Conservation (phyloP, 2,797 vertebrate species). For the Smutsia gigantea region DNA sequence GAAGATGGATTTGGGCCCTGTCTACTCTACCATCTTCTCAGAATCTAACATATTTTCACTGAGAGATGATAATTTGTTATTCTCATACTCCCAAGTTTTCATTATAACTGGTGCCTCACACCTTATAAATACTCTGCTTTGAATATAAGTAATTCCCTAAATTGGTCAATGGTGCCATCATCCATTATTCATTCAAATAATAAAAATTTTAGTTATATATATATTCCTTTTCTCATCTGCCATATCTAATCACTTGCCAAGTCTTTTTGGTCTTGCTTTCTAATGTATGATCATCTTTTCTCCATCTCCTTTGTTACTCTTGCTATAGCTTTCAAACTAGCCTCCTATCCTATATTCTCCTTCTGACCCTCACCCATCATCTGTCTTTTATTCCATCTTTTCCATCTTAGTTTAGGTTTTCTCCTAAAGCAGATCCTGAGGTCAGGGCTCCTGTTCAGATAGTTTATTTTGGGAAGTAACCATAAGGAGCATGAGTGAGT, state of each 20-base stretch:
- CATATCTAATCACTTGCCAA: background rate
- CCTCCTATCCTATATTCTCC: background rate
- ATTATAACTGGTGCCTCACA: conserved; percentile 13
- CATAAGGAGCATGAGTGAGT: background rate
- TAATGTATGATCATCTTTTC: conserved; percentile 9
- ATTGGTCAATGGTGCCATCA: background rate
- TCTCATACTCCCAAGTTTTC: background rate
- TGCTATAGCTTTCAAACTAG: background rate
- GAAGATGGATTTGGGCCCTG: too few species aligned
- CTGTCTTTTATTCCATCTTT: background rate
- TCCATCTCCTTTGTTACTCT: background rate
- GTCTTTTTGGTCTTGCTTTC: conserved; percentile 6
- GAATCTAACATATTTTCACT: background rate
- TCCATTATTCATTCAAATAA: conserved; percentile 19
- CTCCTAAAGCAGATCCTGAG: background rate
- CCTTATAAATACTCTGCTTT: conserved; percentile 47
- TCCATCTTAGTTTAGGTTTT: background rate
- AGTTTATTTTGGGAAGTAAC: background rate
- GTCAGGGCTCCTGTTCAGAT: background rate
- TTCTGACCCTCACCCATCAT: background rate
- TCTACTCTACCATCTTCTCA: too few species aligned
- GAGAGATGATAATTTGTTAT: background rate
- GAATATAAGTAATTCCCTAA: conserved; percentile 36
- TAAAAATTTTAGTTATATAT: conserved; percentile 19
- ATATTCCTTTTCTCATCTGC: background rate